Evolutionary conservation across 2,888 invertebrate species (phyloP), one percentile per base, ranked within the genome.

Genomic region (Micropterix aruncella): DNA sequence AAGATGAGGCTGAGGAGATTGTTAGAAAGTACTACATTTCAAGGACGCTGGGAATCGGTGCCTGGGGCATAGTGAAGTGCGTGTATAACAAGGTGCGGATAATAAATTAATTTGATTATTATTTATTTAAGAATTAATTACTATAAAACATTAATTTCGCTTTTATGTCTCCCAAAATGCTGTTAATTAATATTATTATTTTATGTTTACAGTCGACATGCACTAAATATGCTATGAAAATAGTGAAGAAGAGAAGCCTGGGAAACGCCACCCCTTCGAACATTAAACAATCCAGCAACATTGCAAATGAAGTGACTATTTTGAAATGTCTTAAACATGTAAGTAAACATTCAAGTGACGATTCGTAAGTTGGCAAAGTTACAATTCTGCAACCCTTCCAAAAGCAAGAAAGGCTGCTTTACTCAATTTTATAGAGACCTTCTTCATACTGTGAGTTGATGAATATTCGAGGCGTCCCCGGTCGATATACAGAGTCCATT

Each of bases 11-110:
- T 2, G 56, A 57, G 42, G 75, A 77, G 55, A 72, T 92, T 12
- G 70, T 71, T 19, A 60, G 69, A 19, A 80, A 77, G 53, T 93
- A 89, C 63, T 81, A 80, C 50, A 66, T 88, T 40, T 81, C 85
- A 15, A 77, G 75, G 52, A 73, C 74, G 49, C 59, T 93, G 18
- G 93, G 93, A 12, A 76, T 79, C 46, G 93, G 93, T 27, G 87
- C 87, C 5, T 90, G 84, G 63, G 93, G 92, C 0, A 73, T 87
- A 56, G 93, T 94, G 0, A 74, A 79, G 55, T 65, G 88, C 44
- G 80, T 83, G 9, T 83, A 77, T 62, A 66, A 85, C 59, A 77
- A 77, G 67, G 79, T 79, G 64, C 59, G 15, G 3, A 45, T 16
- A 14, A 18, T 15, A 41, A 37, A 18, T 44, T 19, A 38, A 18